Percentiles rank a stretch among this genome's conserved stretches.
Conservation (phyloP, 2,888 invertebrate genomes). For the Trypoxylon attenuatum region DNA sequence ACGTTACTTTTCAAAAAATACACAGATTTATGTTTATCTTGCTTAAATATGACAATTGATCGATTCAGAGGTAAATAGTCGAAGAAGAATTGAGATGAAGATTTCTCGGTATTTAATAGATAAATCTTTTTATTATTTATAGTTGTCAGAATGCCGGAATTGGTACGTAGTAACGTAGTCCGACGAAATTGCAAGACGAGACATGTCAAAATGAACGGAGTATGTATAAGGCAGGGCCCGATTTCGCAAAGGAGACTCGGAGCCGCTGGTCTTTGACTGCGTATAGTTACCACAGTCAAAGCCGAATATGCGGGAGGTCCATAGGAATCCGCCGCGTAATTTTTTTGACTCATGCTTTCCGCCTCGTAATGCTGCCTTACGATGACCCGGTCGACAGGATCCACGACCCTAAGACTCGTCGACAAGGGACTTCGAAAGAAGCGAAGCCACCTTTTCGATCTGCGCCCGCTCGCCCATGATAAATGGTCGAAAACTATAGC, state of each 20-base stretch:
- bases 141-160: too few species aligned
- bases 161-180: too few species aligned
- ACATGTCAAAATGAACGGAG: constrained; percentile 9
- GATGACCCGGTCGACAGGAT: constrained; percentile 63
- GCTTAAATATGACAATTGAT: too few species aligned
- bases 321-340: constrained; percentile 70
- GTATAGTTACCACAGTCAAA: constrained; percentile 18
- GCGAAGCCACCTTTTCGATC: constrained; percentile 40
- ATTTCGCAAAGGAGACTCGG: not conserved
- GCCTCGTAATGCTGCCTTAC: constrained; percentile 64
- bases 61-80: too few species aligned
- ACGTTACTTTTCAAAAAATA: not conserved
- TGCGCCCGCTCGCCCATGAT: constrained; percentile 29
- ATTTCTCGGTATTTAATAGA: too few species aligned
- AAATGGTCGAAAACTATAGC: constrained; percentile 46
- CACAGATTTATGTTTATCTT: too few species aligned
- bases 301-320: constrained; percentile 68
- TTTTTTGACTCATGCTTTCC: constrained; percentile 65
- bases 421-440: constrained; percentile 42
- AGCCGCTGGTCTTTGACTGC: constrained; percentile 1
- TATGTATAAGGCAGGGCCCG: constrained; percentile 9
- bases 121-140: too few species aligned
- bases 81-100: too few species aligned
- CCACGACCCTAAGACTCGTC: constrained; percentile 56
- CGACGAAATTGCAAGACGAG: not conserved